Evolutionary conservation across 2,888 invertebrate species (phyloP).

Genomic region (Apeira syringaria): DNA sequence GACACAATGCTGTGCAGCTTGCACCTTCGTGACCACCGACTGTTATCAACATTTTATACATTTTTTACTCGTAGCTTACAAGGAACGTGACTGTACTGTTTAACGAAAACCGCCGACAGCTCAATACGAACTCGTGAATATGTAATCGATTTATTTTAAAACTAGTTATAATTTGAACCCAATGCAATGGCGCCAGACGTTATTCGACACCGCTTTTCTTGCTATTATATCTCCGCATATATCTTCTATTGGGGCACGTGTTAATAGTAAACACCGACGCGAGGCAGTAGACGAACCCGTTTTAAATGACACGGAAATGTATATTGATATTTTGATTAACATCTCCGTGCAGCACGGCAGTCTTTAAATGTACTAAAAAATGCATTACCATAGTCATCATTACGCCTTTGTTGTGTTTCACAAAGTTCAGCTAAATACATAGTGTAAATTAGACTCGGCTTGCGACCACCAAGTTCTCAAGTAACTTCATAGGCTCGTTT

Average conservation of each 20-base stretch:
- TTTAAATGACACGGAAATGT: conserved; percentile 71
- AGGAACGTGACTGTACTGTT: conserved; percentile 66
- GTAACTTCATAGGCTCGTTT: conserved; percentile 21
- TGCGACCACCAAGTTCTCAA: conserved; percentile 35
- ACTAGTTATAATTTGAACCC: conserved; percentile 39
- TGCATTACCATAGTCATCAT: conserved; percentile 76
- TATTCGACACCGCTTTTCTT: conserved; percentile 29
- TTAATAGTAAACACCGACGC: conserved; percentile 15
- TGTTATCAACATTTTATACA: conserved; percentile 72
- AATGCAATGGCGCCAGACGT: conserved; percentile 27
- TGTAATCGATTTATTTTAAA: conserved; percentile 54
- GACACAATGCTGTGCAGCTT: conserved; percentile 58
- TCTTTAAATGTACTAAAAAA: conserved; percentile 74
- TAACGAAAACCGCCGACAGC: conserved; percentile 59
- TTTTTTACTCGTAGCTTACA: conserved; percentile 62
- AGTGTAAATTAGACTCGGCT: conserved; percentile 73
- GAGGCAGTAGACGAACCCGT: conserved; percentile 51
- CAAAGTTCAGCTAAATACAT: conserved; percentile 77
- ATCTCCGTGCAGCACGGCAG: conserved; percentile 47
- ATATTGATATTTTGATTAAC: conserved; percentile 76
- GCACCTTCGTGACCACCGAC: conserved; percentile 73
- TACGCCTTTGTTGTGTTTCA: conserved; percentile 75
- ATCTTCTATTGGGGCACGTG: conserved; percentile 23
- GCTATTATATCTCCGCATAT: conserved; percentile 24
- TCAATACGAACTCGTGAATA: conserved; percentile 63